A percentile compares a stretch with the other conserved stretches of the same genome.
These are phyloP conservation scores for Zoanthus gigantus DNA, from an alignment of 92 coral and sea anemone genomes.

Conservation along the genomic window DNA sequence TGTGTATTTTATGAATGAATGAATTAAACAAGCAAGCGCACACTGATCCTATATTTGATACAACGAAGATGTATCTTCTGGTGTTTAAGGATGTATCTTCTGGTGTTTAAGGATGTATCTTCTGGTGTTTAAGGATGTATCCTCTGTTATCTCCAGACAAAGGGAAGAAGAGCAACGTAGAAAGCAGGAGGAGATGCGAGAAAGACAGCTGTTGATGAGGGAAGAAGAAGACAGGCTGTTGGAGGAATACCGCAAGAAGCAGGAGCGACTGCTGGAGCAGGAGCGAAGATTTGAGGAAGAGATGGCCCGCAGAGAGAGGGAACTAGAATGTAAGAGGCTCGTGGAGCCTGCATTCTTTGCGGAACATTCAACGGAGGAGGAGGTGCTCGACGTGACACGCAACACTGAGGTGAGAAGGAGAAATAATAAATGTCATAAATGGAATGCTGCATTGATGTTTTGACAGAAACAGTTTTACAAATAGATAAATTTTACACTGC, in stretches of 20 bases:
- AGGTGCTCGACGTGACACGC: conserved; percentile 50
- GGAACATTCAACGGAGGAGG: conserved; percentile 62
- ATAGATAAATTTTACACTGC: too few species aligned
- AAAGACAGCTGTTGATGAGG: conserved; percentile 73
- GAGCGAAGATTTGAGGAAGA: conserved; percentile 92
- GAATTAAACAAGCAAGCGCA: too few species aligned
- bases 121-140: neutral
- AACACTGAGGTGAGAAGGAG: conserved; percentile 53
- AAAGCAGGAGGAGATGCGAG: conserved; percentile 59
- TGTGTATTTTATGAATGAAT: too few species aligned
- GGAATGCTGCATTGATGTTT: too few species aligned
- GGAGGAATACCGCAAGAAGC: conserved; percentile 92
- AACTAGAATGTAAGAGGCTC: conserved; percentile 76
- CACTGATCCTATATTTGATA: too few species aligned
- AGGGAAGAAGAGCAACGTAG: conserved; percentile 55
- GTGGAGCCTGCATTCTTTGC: conserved; percentile 13
- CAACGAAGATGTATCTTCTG: too few species aligned
- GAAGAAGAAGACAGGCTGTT: conserved; percentile 90
- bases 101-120: too few species aligned
- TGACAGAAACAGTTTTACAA: too few species aligned
- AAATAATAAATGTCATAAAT: neutral
- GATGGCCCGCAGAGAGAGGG: conserved; percentile 85
- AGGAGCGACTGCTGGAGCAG: conserved; percentile 91
- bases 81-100: too few species aligned
- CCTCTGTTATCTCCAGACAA: neutral